phyloP scores from a whole-genome alignment of 2,797 vertebrate genomes.

The Leptatherina wallacei region DNA sequence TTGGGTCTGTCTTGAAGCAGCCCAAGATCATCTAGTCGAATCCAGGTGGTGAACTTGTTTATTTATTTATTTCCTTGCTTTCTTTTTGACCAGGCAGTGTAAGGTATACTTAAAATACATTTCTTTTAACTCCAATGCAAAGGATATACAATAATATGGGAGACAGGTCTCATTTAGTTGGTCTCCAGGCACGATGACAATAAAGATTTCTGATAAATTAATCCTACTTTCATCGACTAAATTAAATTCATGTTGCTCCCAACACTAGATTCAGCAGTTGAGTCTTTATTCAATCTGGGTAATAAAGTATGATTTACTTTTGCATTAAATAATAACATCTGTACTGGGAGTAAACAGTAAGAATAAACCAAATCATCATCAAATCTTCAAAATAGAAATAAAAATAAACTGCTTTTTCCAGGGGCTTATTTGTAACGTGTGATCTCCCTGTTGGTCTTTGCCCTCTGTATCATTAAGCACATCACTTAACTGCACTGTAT shows the following conservation, averaged over 20 bases:
- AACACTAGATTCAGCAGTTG: not conserved
- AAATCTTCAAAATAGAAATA: conserved; percentile 8
- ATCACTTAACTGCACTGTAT: not conserved
- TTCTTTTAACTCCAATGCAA: not conserved
- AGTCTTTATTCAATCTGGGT: not conserved
- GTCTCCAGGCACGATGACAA: no score
- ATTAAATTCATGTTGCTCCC: not conserved
- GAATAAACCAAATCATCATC: conserved; percentile 1
- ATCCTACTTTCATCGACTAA: not conserved
- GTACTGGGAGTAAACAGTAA: conserved; percentile 5
- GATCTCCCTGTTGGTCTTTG: not conserved
- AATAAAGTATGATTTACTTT: conserved; percentile 4
- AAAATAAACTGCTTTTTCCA: conserved; percentile 12
- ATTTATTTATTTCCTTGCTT: not conserved
- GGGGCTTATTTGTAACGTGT: not conserved
- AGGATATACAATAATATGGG: not conserved
- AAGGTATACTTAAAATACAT: not conserved
- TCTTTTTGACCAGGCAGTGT: not conserved
- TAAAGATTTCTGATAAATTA: not conserved
- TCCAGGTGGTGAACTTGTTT: not conserved
- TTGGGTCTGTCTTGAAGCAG: not conserved
- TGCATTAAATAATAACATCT: conserved; percentile 9
- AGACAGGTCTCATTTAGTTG: no score
- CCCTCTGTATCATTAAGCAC: not conserved
- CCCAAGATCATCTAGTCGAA: not conserved